Base-by-base conservation (phyloP, 2,797 vertebrate genomes). In the Ammospiza maritima region DNA sequence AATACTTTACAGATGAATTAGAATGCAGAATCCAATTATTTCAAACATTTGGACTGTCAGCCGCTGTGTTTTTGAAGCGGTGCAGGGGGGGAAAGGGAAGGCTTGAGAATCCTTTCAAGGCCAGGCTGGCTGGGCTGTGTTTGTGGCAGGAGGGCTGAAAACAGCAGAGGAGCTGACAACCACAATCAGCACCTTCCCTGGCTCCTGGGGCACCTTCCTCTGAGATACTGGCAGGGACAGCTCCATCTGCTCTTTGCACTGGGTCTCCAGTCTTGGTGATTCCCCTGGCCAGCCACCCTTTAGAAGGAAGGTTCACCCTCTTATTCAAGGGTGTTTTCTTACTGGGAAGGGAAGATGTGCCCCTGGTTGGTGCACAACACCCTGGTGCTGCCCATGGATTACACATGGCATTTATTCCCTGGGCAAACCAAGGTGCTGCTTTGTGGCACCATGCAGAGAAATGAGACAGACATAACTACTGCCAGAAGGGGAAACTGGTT, bases 1-100 rank as follows among this genome's bases (percentile, higher is more conserved):
- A 98, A 98, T 98, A 98, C 98, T 98, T 98, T 98, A 98, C 98
- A 99, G 98, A 99, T 98, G 98, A 99, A 98, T 99, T 99, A 98
- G 98, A 98, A 98, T 98, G 98, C 98, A 98, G 98, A 98, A 98
- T 98, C 98, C 99, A 99, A 99, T 99, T 99, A 99, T 98, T 98
- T 97, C 98, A 97, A 98, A 98, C 97, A 98, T 98, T 98, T 94
- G 97, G 97, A 91, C 98, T 98, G 98, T 98, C 98, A 98, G 98
- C 93, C 93, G 18, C 97, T 83, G 91, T 89, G 88, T 80, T 95
- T 92, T 73, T 90, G 89, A 96, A 91, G 93, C 77, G 4, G 81
- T 56, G 65, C 54, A 92, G 90, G 62, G 66, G 67, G 47, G 76
- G 56, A 42, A 45, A 50, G 34, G 51, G 90, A 73, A 78, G 66